Base-by-base conservation (phyloP, 2,797 vertebrate species). In the Hirundo rustica region DNA sequence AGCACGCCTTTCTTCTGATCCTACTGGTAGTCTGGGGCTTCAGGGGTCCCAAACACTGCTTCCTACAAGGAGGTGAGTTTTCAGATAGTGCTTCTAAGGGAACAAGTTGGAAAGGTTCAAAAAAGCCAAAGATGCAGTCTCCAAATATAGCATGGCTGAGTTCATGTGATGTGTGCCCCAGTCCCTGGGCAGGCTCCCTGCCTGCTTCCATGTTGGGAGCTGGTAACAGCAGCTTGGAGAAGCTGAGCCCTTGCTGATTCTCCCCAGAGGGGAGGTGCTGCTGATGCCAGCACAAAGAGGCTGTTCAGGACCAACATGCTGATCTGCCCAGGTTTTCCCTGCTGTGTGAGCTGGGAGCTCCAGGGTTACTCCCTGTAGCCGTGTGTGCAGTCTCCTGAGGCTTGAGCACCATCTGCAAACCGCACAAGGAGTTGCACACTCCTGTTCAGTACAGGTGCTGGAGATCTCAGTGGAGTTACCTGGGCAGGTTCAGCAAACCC, bases 71-170 rank as follows among this genome's bases (percentile, higher is more conserved):
- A 86, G 13, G 44, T 54, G 62, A 62, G 36, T 72, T 90, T 86
- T 84, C 70, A 81, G 76, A 80, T 47, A 62, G 23, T 32, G 47
- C 70, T 3, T 2, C 70, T 66, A 61, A 65, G 51, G 54, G 47
- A 95, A 55, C 47, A 55, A 94, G 55, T 54, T 91, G 79, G 40
- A 94, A 92, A 80, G 61, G 68, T 50, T 96, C 53, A 85, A 75
- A 95, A 87, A 68, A 55, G 44, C 50, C 47, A 26, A 77, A 86
- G 82, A 71, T 0, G 0, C 30, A 30, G 36, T 62, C 47, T 93
- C 93, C 85, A 94, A 95, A 84, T 96, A 95, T 84, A 96, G 89
- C 73, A 17, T 34, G 4, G 4, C 60, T 71, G 9, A 21, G 57
- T 73, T 76, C 57, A 79, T n/a, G 65, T 71, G 75, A 75, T 68